These are phyloP conservation scores for Psettodes erumei DNA, from an alignment of 2,113 vertebrate genomes.

Conservation along the genomic window DNA sequence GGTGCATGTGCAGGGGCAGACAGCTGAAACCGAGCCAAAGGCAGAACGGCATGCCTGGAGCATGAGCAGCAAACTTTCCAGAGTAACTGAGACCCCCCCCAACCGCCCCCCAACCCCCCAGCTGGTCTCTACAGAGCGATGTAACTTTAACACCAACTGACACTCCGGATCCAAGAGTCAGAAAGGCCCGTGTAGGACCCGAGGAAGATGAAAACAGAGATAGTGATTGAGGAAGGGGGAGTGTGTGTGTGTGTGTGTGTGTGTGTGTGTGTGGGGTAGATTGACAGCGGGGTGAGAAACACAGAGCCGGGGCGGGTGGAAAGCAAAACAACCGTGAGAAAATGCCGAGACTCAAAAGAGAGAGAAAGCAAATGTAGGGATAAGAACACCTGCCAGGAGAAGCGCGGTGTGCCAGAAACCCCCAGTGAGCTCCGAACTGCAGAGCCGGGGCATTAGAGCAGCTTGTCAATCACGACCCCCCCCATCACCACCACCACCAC, in stretches of 20 bases:
- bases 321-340: constrained; percentile 61
- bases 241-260: too few species aligned
- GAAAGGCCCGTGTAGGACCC: constrained; percentile 17
- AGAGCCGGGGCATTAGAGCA: constrained; percentile 50
- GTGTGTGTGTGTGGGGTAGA: constrained; percentile 19
- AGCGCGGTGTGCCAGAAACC: constrained; percentile 32
- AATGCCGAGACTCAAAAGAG: constrained; percentile 5
- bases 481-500: too few species aligned
- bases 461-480: constrained; percentile 74
- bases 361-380: constrained; percentile 2
- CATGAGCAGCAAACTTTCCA: constrained; percentile 73
- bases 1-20: constrained; percentile 52
- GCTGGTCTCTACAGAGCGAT: constrained; percentile 49
- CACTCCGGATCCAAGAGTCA: constrained; percentile 19
- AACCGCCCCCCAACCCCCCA: too few species aligned
- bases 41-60: constrained; percentile 58
- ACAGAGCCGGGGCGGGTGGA: too few species aligned
- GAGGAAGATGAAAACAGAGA: constrained; percentile 45
- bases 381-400: constrained; percentile 37
- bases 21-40: constrained; percentile 71
- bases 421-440: constrained; percentile 29
- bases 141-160: constrained; percentile 45
- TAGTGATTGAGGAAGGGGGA: constrained; percentile 23
- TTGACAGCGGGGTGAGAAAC: constrained; percentile 30
- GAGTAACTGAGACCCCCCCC: constrained; percentile 70